Percentiles rank a stretch among this genome's conserved stretches.
Evolutionary conservation across 2,113 vertebrate species (phyloP).

Genomic region (Tympanuchus pallidicinctus): DNA sequence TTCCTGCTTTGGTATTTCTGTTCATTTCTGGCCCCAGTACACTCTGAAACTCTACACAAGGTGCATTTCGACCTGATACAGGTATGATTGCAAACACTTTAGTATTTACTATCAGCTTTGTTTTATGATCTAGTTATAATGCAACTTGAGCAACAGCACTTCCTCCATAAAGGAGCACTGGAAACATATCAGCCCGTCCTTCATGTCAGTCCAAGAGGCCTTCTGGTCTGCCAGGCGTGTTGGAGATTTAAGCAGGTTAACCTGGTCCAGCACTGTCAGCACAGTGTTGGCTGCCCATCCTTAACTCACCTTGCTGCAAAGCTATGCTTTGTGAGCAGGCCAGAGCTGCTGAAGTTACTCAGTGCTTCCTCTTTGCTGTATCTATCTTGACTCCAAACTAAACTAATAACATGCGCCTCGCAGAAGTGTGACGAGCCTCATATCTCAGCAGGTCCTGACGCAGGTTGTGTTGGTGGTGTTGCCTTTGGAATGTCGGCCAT

Average conservation of each 20-base stretch:
- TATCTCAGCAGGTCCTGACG: no score
- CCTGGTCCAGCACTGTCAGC: not conserved
- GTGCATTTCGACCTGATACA: not conserved
- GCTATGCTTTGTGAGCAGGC: no score
- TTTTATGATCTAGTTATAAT: not conserved
- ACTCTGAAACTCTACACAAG: not conserved
- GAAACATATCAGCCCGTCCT: not conserved
- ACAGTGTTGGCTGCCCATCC: not conserved
- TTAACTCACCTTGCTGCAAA: not conserved
- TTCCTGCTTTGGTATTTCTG: not conserved
- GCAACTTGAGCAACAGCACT: not conserved
- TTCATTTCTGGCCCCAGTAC: not conserved
- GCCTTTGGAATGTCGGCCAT: not conserved
- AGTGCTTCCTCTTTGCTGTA: not conserved
- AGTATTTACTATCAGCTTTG: not conserved
- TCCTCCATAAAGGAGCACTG: not conserved
- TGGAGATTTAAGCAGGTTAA: not conserved
- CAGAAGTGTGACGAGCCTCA: not conserved
- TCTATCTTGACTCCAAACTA: not conserved
- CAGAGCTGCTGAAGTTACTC: not conserved
- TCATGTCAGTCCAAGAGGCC: rapidly evolving
- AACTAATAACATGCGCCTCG: no score
- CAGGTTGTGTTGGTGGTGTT: not conserved
- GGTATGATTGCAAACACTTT: not conserved
- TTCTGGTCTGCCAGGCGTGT: not conserved